phyloP scores from a whole-genome alignment of 2,888 invertebrate species.

The Phorcus lineatus region DNA sequence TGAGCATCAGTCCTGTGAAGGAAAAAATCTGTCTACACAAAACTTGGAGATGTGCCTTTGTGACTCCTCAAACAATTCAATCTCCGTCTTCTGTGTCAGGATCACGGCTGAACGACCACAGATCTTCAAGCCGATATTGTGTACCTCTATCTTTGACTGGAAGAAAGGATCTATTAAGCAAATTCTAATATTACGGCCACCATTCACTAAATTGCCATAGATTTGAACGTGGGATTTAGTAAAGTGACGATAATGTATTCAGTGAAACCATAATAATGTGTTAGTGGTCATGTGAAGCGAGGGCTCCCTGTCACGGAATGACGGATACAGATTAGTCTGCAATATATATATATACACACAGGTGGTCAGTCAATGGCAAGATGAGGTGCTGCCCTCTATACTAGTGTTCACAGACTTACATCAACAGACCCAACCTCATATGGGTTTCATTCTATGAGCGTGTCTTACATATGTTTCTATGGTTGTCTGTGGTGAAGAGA shows the following conservation, averaged over 20 bases:
- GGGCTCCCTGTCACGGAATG: neutral
- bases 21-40: no score
- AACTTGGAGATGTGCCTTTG: no score
- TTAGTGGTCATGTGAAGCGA: neutral
- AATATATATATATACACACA: neutral
- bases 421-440: no score
- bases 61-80: no score
- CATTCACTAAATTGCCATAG: neutral
- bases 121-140: neutral
- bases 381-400: no score
- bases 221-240: neutral
- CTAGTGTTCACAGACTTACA: no score
- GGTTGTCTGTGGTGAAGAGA: no score
- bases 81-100: no score
- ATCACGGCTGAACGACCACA: no score
- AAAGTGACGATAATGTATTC: neutral
- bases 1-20: no score
- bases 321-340: neutral
- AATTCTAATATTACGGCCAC: conserved; percentile 1
- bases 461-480: no score
- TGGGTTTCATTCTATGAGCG: no score
- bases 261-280: neutral
- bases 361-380: neutral
- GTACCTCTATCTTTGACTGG: neutral
- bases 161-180: conserved; percentile 1